Evolutionary conservation across 1,140 invertebrate genomes (phyloP).

Genomic region (Drosophila truncata): DNA sequence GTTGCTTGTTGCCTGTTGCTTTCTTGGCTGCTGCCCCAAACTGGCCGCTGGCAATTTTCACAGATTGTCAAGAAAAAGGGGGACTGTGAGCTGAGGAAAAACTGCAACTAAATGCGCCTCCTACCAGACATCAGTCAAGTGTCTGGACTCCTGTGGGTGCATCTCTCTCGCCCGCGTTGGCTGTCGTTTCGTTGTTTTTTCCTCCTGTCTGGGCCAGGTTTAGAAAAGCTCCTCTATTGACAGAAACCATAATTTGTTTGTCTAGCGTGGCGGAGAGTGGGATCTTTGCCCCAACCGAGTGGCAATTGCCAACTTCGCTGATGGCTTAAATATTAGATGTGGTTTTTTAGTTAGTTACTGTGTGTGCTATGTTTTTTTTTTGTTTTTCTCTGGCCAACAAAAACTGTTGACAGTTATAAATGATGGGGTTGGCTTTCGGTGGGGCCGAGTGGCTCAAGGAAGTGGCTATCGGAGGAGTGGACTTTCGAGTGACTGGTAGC

Average conservation of each 20-base stretch:
- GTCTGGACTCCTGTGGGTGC: conserved; percentile 68
- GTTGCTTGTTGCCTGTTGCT: conserved; percentile 48
- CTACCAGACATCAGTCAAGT: conserved; percentile 63
- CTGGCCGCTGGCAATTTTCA: conserved; percentile 67
- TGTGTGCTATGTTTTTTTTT: conserved; percentile 23
- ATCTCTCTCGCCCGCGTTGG: conserved; percentile 39
- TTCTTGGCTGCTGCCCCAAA: conserved; percentile 48
- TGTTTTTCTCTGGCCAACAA: conserved; percentile 52
- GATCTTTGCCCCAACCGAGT: conserved; percentile 24
- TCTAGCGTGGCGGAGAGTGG: conserved; percentile 51
- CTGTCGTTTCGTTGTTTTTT: conserved; percentile 37
- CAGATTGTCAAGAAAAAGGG: conserved; percentile 53
- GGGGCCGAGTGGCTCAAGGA: conserved; percentile 40
- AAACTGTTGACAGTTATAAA: conserved; percentile 82
- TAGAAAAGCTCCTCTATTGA: conserved; percentile 76
- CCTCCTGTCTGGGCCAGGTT: conserved; percentile 51
- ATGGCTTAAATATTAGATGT: conserved; percentile 79
- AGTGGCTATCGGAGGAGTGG: conserved; percentile 40
- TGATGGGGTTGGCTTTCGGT: conserved; percentile 64
- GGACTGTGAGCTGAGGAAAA: conserved; percentile 28
- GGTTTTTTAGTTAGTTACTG: conserved; percentile 28
- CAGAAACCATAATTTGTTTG: conserved; percentile 82
- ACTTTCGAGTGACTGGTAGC: conserved; percentile 13
- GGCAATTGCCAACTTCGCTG: conserved; percentile 67
- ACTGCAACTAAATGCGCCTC: conserved; percentile 40